phyloP scores from a whole-genome alignment of 2,888 invertebrate genomes.

The Melikaiella ostensackeni region DNA sequence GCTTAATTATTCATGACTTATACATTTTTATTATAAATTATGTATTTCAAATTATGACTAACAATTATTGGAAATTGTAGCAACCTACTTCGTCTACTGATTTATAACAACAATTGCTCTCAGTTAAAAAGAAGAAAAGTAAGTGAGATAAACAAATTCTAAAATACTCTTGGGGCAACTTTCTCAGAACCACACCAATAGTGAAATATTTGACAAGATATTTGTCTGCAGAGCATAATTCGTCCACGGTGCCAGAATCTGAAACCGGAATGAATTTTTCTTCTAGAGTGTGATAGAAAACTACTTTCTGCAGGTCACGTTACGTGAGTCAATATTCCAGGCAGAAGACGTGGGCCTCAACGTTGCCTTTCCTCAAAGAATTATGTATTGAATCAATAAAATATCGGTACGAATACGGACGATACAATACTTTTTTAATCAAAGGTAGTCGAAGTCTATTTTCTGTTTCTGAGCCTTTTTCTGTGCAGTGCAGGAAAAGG shows the following conservation, averaged over 20 bases:
- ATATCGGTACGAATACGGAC: no score
- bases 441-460: no score
- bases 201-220: not conserved
- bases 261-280: not conserved
- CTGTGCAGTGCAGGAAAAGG: no score
- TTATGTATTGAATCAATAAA: not conserved
- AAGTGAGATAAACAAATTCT: not conserved
- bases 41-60: no score
- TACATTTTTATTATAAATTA: no score
- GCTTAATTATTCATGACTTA: no score
- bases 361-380: not conserved
- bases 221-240: constrained; percentile 9
- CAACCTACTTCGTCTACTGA: no score
- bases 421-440: no score
- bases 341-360: not conserved
- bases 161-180: not conserved
- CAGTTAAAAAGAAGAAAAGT: not conserved
- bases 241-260: not conserved
- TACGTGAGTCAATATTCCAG: not conserved
- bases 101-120: no score
- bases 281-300: not conserved
- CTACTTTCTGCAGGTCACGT: not conserved
- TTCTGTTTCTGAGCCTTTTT: no score
- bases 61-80: no score
- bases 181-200: not conserved